Conservation (phyloP, 2,797 vertebrate genomes). For the Dipus sagitta region DNA sequence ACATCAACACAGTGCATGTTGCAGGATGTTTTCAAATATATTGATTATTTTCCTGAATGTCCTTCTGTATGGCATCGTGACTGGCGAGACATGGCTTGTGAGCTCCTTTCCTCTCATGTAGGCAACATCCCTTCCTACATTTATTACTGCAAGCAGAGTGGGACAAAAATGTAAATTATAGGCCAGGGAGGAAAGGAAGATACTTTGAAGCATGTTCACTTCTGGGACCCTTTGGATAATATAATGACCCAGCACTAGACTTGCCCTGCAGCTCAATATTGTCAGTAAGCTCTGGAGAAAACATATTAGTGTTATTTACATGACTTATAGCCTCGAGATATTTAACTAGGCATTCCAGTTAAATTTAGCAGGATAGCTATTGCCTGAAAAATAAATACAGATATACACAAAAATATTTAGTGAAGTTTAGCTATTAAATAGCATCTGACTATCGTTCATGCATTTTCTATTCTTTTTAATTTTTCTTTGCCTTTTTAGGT, state of each 20-base stretch:
- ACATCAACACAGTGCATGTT: background rate
- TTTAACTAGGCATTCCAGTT: constrained; percentile 89
- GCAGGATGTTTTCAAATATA: constrained; percentile 43
- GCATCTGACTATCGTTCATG: constrained; percentile 85
- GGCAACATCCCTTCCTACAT: background rate
- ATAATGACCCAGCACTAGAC: constrained; percentile 69
- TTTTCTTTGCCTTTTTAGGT: no score
- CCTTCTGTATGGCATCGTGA: background rate
- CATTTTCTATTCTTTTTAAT: constrained; percentile 3
- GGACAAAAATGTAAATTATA: constrained; percentile 56
- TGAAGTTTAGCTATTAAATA: constrained; percentile 86
- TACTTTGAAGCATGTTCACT: constrained; percentile 53
- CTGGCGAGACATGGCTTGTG: constrained; percentile 23
- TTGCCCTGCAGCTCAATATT: constrained; percentile 76
- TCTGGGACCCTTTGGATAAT: constrained; percentile 63
- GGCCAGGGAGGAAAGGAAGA: constrained; percentile 32
- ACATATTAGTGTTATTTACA: constrained; percentile 86
- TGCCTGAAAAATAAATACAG: constrained; percentile 88
- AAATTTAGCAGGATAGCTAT: constrained; percentile 87
- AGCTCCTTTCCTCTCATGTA: background rate
- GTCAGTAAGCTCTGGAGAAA: constrained; percentile 81
- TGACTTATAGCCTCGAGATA: constrained; percentile 85
- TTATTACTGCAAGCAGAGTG: constrained; percentile 40
- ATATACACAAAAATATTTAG: constrained; percentile 87
- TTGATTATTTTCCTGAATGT: constrained; percentile 67